A percentile compares a stretch with the other conserved stretches of the same genome.
phyloP scores from a whole-genome alignment of 92 coral and sea anemone species.

The Umimayanthus chanpuru region DNA sequence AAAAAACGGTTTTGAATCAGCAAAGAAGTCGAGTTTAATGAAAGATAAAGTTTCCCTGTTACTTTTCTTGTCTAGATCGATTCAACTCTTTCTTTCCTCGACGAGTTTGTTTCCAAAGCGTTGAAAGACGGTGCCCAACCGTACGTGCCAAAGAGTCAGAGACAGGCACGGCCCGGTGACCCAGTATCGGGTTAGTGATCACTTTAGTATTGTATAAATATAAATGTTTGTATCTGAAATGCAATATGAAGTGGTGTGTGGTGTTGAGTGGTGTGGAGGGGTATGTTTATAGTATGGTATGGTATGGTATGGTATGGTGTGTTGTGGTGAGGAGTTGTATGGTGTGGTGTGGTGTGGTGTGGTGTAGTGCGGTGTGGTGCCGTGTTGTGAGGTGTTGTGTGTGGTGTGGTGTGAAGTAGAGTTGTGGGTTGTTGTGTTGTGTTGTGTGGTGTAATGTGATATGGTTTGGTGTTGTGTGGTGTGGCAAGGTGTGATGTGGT shows the following conservation, averaged over 20 bases:
- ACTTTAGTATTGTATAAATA: neutral
- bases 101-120: slow-evolving; percentile 79
- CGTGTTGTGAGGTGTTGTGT: neutral
- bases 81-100: slow-evolving; percentile 84
- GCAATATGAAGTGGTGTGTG: neutral
- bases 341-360: neutral
- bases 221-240: neutral
- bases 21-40: neutral
- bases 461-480: neutral
- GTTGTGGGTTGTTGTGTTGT: neutral
- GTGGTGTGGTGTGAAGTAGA: no score
- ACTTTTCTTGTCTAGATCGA: slow-evolving; percentile 63
- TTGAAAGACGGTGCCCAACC: slow-evolving; percentile 76
- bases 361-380: neutral
- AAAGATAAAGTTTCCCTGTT: neutral
- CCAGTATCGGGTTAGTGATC: slow-evolving; percentile 1
- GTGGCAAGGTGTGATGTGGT: no score
- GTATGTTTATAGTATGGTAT: no score
- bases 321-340: neutral
- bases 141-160: slow-evolving; percentile 67
- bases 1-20: no score
- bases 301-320: neutral
- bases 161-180: slow-evolving; percentile 31
- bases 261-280: neutral
- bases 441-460: neutral